These are phyloP conservation scores for Halcyon badia DNA, from an alignment of 2,797 vertebrate species.

Conservation along the genomic window DNA sequence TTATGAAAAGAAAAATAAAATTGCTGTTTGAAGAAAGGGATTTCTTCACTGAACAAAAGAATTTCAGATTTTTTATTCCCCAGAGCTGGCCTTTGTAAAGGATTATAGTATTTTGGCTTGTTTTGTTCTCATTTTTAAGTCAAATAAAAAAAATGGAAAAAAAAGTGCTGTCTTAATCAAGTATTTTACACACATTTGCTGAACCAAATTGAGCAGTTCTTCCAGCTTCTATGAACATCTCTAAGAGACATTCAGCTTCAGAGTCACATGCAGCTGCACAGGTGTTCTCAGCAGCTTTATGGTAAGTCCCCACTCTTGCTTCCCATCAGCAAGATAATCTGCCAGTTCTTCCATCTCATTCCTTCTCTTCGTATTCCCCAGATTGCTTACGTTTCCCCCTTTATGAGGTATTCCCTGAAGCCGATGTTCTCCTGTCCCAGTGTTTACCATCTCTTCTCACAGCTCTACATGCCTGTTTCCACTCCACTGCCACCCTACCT, in stretches of 20 bases:
- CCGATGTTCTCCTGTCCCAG: fast-evolving
- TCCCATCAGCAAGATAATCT: background rate
- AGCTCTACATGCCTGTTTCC: background rate
- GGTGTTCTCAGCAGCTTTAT: background rate
- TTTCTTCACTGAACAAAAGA: background rate
- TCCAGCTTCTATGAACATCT: background rate
- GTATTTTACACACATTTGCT: background rate
- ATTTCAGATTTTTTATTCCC: background rate
- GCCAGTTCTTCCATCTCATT: background rate
- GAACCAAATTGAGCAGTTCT: background rate
- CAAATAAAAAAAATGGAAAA: background rate
- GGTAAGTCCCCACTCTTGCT: background rate
- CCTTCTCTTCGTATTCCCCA: background rate
- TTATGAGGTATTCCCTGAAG: background rate
- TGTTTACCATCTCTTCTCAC: background rate
- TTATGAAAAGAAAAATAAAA: background rate
- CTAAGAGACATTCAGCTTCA: background rate
- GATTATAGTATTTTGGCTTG: background rate
- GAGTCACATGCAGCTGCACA: background rate
- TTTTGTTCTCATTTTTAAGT: background rate
- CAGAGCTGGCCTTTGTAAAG: background rate
- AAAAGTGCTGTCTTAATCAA: background rate
- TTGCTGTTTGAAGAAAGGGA: background rate
- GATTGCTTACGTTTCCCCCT: background rate
- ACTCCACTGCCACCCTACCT: background rate